Evolutionary conservation across 1,140 invertebrate genomes (phyloP).

Genomic region (Formica exsecta): DNA sequence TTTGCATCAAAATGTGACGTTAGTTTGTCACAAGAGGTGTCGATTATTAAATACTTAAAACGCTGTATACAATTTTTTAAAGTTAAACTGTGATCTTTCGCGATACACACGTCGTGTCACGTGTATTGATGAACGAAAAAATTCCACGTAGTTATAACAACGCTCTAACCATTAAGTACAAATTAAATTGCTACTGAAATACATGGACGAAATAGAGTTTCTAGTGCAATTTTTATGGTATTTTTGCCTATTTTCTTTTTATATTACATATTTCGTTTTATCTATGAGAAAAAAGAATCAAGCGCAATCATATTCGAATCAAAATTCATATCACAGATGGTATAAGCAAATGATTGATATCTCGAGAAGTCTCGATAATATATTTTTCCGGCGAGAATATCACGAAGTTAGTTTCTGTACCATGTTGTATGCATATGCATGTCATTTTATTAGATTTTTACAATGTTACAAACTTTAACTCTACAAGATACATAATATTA

Average conservation of each 20-base stretch:
- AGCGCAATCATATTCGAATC: not conserved
- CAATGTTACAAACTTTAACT: constrained; percentile 36
- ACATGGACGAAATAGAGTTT: constrained; percentile 56
- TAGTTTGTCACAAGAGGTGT: not conserved
- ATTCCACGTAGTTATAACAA: constrained; percentile 63
- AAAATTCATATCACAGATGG: not conserved
- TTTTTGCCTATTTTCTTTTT: constrained; percentile 42
- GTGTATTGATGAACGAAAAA: constrained; percentile 57
- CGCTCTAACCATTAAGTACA: constrained; percentile 56
- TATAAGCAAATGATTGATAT: constrained; percentile 2
- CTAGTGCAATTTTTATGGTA: constrained; percentile 54
- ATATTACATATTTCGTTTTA: not conserved
- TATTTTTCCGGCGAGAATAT: constrained; percentile 16
- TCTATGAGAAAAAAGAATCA: constrained; percentile 22
- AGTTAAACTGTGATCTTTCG: constrained; percentile 71
- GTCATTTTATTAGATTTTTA: constrained; percentile 33
- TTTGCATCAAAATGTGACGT: not conserved
- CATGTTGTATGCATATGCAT: not conserved
- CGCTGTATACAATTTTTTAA: constrained; percentile 41
- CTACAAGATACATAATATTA: constrained; percentile 23
- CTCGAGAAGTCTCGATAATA: not conserved
- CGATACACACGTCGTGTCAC: constrained; percentile 6
- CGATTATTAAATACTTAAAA: constrained; percentile 18
- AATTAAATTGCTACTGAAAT: constrained; percentile 46
- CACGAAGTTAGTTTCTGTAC: constrained; percentile 29